Evolutionary conservation across 64 coral and sea anemone genomes (phyloP), one percentile per base, ranked within the genome.

Genomic region (Exaiptasia diaphana): DNA sequence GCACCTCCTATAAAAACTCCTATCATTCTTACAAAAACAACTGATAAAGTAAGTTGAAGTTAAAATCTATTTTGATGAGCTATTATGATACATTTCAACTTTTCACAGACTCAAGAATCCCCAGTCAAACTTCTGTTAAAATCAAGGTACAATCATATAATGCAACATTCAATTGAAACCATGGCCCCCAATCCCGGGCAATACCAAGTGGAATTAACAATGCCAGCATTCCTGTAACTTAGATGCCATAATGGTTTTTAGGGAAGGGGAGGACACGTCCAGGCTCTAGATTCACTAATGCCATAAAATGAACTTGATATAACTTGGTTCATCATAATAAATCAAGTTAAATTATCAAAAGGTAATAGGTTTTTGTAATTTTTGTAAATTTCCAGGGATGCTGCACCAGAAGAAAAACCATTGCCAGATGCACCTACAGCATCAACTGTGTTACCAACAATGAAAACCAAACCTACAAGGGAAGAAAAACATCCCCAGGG

Each of bases 101-200:
- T 33, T 53, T 18, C 23, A n/a, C 49, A 93, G 91, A 83, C 69
- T 57, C 91, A 88, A 54, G 91, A 93, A 83, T 78, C 85, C 41
- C 85, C 91, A 18, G 85, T 93, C 32, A 93, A 93, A 75, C 85
- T 93, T 43, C 54, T 93, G 21, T 49, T 93, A 44, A 93, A 93
- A 61, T 59, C 91, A 78, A 93, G 91, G 91, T 93, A 83, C 33
- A 35, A 56, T 71, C n/a, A n/a, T n/a, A n/a, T n/a, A n/a, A n/a
- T n/a, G n/a, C n/a, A n/a, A n/a, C n/a, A n/a, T n/a, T n/a, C n/a
- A n/a, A n/a, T n/a, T n/a, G n/a, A n/a, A n/a, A n/a, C n/a, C n/a
- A n/a, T n/a, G n/a, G n/a, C n/a, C n/a, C n/a, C n/a, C n/a, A n/a
- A n/a, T n/a, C n/a, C n/a, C n/a, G n/a, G n/a, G n/a, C n/a, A n/a